Conservation (phyloP, 2,888 invertebrate species). For the Cataglyphis altisquamis region DNA sequence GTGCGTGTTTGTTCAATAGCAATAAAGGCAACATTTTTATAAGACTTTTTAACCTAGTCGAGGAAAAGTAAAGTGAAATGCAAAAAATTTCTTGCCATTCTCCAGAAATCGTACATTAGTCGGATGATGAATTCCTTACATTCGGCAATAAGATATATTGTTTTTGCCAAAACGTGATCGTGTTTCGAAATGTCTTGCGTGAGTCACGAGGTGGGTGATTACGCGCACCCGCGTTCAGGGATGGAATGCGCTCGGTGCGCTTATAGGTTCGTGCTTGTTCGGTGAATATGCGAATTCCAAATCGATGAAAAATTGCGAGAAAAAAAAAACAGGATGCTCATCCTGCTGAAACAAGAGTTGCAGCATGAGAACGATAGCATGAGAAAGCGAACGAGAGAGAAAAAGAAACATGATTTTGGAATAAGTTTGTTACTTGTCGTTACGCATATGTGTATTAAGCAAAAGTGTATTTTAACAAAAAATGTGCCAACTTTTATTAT, state of each 20-base stretch:
- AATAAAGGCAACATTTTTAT: not conserved
- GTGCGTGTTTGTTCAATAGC: not conserved
- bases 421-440: not conserved
- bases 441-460: too few relatives aligned
- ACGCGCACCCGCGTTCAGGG: slow-evolving; percentile 65
- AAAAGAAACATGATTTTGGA: not conserved
- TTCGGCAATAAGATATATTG: slow-evolving; percentile 75
- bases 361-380: not conserved
- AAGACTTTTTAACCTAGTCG: not conserved
- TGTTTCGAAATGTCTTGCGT: slow-evolving; percentile 75
- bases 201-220: slow-evolving; percentile 73
- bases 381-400: too few relatives aligned
- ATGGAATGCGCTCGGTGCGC: slow-evolving; percentile 68
- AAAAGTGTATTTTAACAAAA: not conserved
- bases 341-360: not conserved
- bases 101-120: slow-evolving; percentile 10
- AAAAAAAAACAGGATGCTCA: not conserved
- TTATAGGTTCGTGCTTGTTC: slow-evolving; percentile 66
- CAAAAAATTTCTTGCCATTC: not conserved
- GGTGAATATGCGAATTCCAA: slow-evolving; percentile 69
- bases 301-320: slow-evolving; percentile 60
- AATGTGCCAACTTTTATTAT: slow-evolving; percentile 1
- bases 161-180: slow-evolving; percentile 78
- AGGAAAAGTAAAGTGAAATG: not conserved
- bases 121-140: slow-evolving; percentile 57